Conservation (phyloP, 2,888 invertebrate genomes). For the Spilosoma lubricipeda region DNA sequence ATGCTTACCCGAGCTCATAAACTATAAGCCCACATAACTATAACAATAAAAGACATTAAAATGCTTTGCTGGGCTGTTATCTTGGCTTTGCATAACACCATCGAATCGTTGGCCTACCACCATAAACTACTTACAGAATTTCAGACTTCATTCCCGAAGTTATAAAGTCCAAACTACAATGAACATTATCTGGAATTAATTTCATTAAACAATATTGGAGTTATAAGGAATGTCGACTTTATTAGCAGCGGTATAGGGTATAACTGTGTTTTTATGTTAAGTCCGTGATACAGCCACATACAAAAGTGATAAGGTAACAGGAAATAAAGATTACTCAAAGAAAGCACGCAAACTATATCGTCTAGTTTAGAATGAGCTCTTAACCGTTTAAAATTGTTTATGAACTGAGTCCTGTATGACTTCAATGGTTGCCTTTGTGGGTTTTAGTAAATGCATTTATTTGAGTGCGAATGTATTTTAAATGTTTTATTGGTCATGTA, state of each 20-base stretch:
- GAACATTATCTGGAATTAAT: constrained; percentile 23
- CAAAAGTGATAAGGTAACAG: constrained; percentile 49
- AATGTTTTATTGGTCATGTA: constrained; percentile 31
- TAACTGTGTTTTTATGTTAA: neutral
- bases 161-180: constrained; percentile 20
- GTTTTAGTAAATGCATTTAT: constrained; percentile 49
- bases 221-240: constrained; percentile 10
- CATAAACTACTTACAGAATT: constrained; percentile 8
- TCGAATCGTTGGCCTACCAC: constrained; percentile 35
- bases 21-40: constrained; percentile 39
- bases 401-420: constrained; percentile 22
- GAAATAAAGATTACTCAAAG: constrained; percentile 54
- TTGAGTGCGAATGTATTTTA: constrained; percentile 33
- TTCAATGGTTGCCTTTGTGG: constrained; percentile 34
- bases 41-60: constrained; percentile 48
- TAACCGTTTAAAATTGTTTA: constrained; percentile 15
- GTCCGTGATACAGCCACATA: constrained; percentile 48
- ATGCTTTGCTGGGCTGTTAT: constrained; percentile 43
- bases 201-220: constrained; percentile 25
- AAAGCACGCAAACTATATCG: constrained; percentile 43
- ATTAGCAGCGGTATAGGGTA: neutral
- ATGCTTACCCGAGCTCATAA: constrained; percentile 32
- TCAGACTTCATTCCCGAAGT: neutral
- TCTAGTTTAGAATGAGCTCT: constrained; percentile 34
- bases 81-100: constrained; percentile 47